Evolutionary conservation across 1,140 invertebrate genomes (phyloP), one percentile per base, ranked within the genome.

Genomic region (Elysia chlorotica): DNA sequence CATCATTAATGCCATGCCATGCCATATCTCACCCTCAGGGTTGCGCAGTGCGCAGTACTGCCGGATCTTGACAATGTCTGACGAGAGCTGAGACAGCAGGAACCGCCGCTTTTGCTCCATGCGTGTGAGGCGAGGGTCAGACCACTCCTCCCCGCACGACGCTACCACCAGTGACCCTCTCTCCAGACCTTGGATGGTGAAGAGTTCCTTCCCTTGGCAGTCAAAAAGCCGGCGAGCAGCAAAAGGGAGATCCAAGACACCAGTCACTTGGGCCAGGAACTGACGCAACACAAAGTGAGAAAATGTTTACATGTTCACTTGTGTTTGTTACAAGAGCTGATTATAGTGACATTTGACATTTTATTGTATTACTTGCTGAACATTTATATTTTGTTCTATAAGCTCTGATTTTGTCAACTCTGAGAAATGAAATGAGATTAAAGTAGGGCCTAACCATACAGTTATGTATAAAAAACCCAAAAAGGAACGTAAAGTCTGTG

Each of bases 171-270:
- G 31, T 65, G 86, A 80, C 65, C 87, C 83, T 31, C 84, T 71
- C 57, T 83, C 74, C 41, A 88, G 68, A 23, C 76, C 75, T 21
- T 76, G 75, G 62, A 88, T 73, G 23, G 80, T 81, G 74, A 85
- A 85, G 41, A 84, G 82, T 76, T 88, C 87, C n/a, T 78, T 75
- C 0, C 87, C 87, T 5, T 81, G 75, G 10, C 76, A 73, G 72
- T 87, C 85, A 83, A 87, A 88, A 25, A 88, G 69, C 61, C 87
- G 78, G 54, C 87, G 77, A 2, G 82, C 86, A 78, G 87, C 85
- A 79, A 85, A 84, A 28, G 87, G 85, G 14, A 88, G 79, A 65
- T 82, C 76, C 10, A 88, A 75, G 14, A 84, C 70, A 17, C 38
- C 72, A 6, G 87, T 88, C 73, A 85, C 86, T 31, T 78, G 76